phyloP scores from a whole-genome alignment of 2,888 invertebrate species.

The Leucophora obtusa region DNA sequence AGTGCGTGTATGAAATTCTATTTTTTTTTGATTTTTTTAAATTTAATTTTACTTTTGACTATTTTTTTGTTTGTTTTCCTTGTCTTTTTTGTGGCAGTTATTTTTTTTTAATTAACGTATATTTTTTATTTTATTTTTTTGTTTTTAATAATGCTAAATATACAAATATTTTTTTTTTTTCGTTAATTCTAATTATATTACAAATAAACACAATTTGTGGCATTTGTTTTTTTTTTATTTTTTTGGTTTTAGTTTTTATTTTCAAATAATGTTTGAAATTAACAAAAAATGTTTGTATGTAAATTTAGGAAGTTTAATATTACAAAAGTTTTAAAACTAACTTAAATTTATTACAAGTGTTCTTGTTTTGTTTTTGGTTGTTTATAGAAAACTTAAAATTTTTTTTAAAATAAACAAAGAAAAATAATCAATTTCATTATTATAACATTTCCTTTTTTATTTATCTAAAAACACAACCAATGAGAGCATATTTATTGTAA shows the following conservation, averaged over 20 bases:
- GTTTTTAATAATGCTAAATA: slow-evolving; percentile 58
- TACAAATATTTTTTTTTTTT: slow-evolving; percentile 53
- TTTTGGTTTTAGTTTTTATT: background rate
- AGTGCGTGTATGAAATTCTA: slow-evolving; percentile 28
- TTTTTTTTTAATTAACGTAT: slow-evolving; percentile 60
- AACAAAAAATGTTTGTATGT: slow-evolving; percentile 24
- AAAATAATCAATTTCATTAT: slow-evolving; percentile 23
- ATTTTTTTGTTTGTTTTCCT: slow-evolving; percentile 49
- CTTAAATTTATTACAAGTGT: slow-evolving; percentile 8
- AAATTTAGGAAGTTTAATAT: slow-evolving; percentile 39
- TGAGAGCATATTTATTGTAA: slow-evolving; percentile 76
- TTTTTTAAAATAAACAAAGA: slow-evolving; percentile 7
- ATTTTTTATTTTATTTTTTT: slow-evolving; percentile 43
- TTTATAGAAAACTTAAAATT: slow-evolving; percentile 6
- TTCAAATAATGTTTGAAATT: slow-evolving; percentile 19
- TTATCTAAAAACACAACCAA: slow-evolving; percentile 79
- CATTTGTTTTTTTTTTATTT: slow-evolving; percentile 37
- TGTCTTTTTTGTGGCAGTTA: slow-evolving; percentile 74
- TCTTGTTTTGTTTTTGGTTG: slow-evolving; percentile 12
- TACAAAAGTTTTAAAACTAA: slow-evolving; percentile 49
- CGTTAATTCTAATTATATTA: slow-evolving; percentile 55
- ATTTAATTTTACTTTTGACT: slow-evolving; percentile 44
- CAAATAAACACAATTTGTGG: slow-evolving; percentile 63
- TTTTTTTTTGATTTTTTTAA: slow-evolving; percentile 9
- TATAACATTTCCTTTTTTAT: slow-evolving; percentile 58